Evolutionary conservation across 1,140 invertebrate genomes (phyloP).

Genomic region (Chironomus tepperi): DNA sequence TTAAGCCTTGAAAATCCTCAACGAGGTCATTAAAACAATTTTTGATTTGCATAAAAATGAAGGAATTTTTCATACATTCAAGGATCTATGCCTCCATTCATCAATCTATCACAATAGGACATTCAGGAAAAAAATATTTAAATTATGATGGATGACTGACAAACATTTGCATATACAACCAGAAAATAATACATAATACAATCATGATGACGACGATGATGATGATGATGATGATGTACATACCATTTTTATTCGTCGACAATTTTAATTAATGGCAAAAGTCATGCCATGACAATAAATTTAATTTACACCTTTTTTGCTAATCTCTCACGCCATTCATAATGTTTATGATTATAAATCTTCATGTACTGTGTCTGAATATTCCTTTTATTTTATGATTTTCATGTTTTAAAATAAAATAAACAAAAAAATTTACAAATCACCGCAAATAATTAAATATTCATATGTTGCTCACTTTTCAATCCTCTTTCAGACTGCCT

Average conservation of each 20-base stretch:
- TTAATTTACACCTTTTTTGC: conserved; percentile 22
- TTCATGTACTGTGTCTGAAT: neutral
- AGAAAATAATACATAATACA: no score
- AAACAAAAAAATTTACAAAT: neutral
- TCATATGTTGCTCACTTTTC: conserved; percentile 10
- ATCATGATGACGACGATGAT: no score
- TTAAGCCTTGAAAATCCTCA: no score
- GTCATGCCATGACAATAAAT: conserved; percentile 23
- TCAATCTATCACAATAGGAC: no score
- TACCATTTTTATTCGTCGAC: neutral
- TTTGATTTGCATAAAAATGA: no score
- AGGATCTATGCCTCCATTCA: no score
- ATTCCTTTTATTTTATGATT: neutral
- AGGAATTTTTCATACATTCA: no score
- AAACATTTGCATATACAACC: no score
- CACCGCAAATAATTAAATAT: conserved; percentile 17
- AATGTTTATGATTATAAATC: neutral
- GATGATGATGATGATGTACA: no score
- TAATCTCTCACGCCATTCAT: conserved; percentile 17
- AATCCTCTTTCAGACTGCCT: neutral
- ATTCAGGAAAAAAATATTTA: no score
- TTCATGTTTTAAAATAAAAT: neutral
- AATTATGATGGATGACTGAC: no score
- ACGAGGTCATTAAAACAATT: no score
- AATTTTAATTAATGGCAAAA: neutral